Base-by-base conservation (phyloP, 2,797 vertebrate genomes). In the Glyptemys insculpta region DNA sequence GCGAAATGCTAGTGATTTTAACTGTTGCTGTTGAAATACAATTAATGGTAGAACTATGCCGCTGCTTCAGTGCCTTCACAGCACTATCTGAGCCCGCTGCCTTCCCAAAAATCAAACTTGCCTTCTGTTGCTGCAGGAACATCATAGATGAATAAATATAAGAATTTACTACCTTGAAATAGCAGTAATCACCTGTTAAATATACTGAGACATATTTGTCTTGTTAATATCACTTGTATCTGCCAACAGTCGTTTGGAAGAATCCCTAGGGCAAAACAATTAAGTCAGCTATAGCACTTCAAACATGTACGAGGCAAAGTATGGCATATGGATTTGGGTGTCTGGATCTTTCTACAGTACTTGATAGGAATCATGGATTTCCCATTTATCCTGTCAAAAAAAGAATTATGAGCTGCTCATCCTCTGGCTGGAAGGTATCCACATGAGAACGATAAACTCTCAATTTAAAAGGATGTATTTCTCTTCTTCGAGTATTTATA, bases 381-480 rank as follows among this genome's bases (percentile, higher is more conserved):
- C 83, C 91, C 94, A 97, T 97, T 97, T 96, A 94, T 95, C 89
- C 85, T 96, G 91, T 97, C 94, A 95, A 90, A 96, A 93, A 56
- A 95, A 94, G 86, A 98, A 92, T 96, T 97, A 98, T 81, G 85
- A 94, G 65, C 76, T 97, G 86, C 68, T 95, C 87, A 94, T 97
- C 93, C 86, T 96, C 4, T 4, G 94, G 89, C 91, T 98, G 93
- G 93, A 98, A 97, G 68, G 86, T 96, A 97, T 92, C 85, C 97
- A 97, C 96, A 88, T 85, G 91, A 96, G 95, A 97, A 93, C 85
- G 89, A 97, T 98, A 98, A 98, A 97, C 91, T 96, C 92, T 96
- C 91, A 95, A 96, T 97, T 98, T 97, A 97, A 94, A 95, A 97
- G 87, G 90, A 95, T 96, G 44, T 93, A 97, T 97, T 97, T 98